Evolutionary conservation across 2,797 vertebrate genomes (phyloP).

Genomic region (Caiman crocodilus): DNA sequence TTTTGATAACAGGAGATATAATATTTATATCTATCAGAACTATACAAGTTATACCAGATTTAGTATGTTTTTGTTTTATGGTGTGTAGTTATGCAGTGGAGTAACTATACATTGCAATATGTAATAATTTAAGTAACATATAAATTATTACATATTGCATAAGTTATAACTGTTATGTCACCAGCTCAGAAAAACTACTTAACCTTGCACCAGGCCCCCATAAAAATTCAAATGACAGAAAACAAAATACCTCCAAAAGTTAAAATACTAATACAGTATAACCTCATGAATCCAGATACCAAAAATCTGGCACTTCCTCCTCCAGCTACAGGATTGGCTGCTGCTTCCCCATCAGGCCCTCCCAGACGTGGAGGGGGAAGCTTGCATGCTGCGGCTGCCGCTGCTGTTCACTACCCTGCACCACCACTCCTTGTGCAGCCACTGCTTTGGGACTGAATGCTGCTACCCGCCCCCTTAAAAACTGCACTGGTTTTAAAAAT

Average conservation of each 20-base stretch:
- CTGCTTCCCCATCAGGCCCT: too few relatives aligned
- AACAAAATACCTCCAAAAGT: constrained; percentile 20
- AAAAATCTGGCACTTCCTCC: too few relatives aligned
- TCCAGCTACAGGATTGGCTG: too few relatives aligned
- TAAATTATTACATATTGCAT: neutral
- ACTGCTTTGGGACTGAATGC: too few relatives aligned
- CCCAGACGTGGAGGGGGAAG: too few relatives aligned
- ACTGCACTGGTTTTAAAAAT: too few relatives aligned
- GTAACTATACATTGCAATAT: neutral
- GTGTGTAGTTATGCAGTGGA: neutral
- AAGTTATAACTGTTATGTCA: constrained; percentile 1
- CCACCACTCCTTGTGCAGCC: too few relatives aligned
- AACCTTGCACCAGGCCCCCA: neutral
- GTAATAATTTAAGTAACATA: neutral
- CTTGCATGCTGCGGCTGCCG: too few relatives aligned
- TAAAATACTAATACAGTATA: neutral
- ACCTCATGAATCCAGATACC: too few relatives aligned
- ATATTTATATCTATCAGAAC: neutral
- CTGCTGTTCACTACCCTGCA: too few relatives aligned
- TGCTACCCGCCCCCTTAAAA: too few relatives aligned
- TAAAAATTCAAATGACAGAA: constrained; percentile 28
- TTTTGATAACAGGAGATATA: constrained; percentile 26
- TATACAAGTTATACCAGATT: constrained; percentile 16
- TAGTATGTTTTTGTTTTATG: neutral
- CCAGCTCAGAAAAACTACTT: neutral